Evolutionary conservation across 2,797 vertebrate genomes (phyloP).

Genomic region (Lutjanus campechanus): DNA sequence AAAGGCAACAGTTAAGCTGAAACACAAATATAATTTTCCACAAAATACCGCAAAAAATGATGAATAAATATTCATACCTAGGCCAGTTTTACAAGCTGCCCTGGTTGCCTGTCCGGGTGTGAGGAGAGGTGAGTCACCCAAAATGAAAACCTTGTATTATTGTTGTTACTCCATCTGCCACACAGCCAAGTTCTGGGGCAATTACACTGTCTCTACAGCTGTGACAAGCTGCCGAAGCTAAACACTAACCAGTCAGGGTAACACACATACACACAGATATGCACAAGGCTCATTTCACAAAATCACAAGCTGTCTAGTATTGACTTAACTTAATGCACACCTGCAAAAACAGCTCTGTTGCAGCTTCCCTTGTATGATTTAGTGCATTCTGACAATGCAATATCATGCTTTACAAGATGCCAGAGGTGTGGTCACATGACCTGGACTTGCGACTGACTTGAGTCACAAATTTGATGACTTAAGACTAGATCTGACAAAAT

Average conservation of each 20-base stretch:
- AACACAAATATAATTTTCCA: constrained; percentile 16
- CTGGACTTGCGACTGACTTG: too few species aligned
- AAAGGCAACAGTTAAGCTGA: constrained; percentile 24
- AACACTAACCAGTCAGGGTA: constrained; percentile 38
- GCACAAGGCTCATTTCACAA: constrained; percentile 57
- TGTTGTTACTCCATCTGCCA: constrained; percentile 64
- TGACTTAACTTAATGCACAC: constrained; percentile 51
- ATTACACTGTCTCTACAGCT: constrained; percentile 69
- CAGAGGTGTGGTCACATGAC: too few species aligned
- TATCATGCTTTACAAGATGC: not conserved
- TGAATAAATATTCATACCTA: constrained; percentile 18
- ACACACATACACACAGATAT: constrained; percentile 20
- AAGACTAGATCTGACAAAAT: too few species aligned
- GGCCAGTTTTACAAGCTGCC: constrained; percentile 3
- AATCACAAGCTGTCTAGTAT: constrained; percentile 42
- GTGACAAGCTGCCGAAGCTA: constrained; percentile 66
- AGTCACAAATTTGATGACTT: too few species aligned
- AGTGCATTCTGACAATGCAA: constrained; percentile 10
- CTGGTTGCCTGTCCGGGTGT: constrained; percentile 6
- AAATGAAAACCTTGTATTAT: constrained; percentile 60
- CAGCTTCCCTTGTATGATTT: constrained; percentile 26
- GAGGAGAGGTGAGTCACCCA: constrained; percentile 27
- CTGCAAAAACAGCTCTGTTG: constrained; percentile 59
- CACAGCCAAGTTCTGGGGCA: constrained; percentile 55
- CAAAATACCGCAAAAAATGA: constrained; percentile 2